Percentiles rank a stretch among this genome's conserved stretches.
These are phyloP conservation scores for Oncopodura yosiiana DNA, from an alignment of 1,140 invertebrate species.

Conservation along the genomic window DNA sequence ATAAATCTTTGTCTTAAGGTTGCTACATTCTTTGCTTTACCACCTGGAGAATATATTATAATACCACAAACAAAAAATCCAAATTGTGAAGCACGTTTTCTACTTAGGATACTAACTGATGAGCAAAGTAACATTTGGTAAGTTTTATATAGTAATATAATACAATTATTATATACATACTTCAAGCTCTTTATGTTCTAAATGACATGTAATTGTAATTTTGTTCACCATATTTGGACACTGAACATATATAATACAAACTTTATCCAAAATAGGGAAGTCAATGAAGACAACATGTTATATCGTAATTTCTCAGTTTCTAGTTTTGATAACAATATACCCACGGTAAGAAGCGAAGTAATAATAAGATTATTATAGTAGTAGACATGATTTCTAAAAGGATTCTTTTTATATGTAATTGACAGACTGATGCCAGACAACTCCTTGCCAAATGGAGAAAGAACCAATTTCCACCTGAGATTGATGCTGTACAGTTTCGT, in stretches of 20 bases:
- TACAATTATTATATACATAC: background rate
- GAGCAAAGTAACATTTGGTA: slow-evolving; percentile 63
- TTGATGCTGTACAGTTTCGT: slow-evolving; percentile 51
- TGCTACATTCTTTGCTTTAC: slow-evolving; percentile 61
- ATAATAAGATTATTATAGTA: background rate
- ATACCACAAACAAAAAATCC: slow-evolving; percentile 61
- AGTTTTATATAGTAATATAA: slow-evolving; percentile 25
- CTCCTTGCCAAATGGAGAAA: slow-evolving; percentile 31
- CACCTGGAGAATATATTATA: slow-evolving; percentile 66
- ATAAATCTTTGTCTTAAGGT: background rate
- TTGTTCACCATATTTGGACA: no score
- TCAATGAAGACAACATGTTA: slow-evolving; percentile 64
- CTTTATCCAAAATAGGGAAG: slow-evolving; percentile 49
- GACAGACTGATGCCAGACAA: slow-evolving; percentile 36
- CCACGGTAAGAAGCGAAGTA: slow-evolving; percentile 15
- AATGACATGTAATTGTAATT: background rate
- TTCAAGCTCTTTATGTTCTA: background rate
- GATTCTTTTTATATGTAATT: background rate
- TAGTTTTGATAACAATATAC: slow-evolving; percentile 45
- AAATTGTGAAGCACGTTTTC: slow-evolving; percentile 59
- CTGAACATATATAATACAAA: no score
- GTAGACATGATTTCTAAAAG: no score
- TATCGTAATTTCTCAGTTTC: slow-evolving; percentile 54
- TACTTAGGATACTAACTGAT: slow-evolving; percentile 59
- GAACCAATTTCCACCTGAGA: slow-evolving; percentile 54